Conservation (phyloP, 2,888 invertebrate species). For the Malthinus seriepunctatus region DNA sequence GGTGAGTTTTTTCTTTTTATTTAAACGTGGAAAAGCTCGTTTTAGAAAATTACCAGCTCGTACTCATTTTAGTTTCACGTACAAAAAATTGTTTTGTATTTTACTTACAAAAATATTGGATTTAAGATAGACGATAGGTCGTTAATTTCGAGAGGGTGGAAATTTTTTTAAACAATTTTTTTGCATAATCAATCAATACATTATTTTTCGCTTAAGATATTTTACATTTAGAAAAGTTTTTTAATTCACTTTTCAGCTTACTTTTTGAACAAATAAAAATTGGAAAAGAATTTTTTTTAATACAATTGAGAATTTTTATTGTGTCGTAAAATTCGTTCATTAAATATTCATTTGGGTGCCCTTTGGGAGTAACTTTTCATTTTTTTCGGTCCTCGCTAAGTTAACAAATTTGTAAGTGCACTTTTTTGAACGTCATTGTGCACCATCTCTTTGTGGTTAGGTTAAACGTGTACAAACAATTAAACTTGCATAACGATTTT, state of each 20-base stretch:
- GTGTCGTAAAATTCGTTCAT: neutral
- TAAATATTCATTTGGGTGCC: slow-evolving; percentile 1
- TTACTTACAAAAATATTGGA: slow-evolving; percentile 8
- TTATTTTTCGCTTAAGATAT: neutral
- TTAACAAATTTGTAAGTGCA: slow-evolving; percentile 1
- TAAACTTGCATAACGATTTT: neutral
- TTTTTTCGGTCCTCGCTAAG: neutral
- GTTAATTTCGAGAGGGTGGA: slow-evolving; percentile 1
- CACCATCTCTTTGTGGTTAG: slow-evolving; percentile 1
- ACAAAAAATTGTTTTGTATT: too few species aligned
- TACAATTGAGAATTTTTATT: neutral
- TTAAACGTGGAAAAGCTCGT: neutral
- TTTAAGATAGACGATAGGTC: slow-evolving; percentile 4
- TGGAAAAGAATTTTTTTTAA: neutral
- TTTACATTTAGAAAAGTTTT: neutral
- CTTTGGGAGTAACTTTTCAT: neutral
- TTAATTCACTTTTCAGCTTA: neutral
- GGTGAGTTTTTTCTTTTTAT: slow-evolving; percentile 36
- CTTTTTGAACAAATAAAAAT: neutral
- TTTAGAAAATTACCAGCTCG: slow-evolving; percentile 3
- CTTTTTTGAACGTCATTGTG: neutral
- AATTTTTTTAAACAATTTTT: slow-evolving; percentile 2
- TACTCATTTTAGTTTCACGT: too few species aligned
- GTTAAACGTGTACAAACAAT: slow-evolving; percentile 3
- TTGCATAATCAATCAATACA: neutral